Evolutionary conservation across 2,888 invertebrate species (phyloP).

Genomic region (Hyposoter dolosus): DNA sequence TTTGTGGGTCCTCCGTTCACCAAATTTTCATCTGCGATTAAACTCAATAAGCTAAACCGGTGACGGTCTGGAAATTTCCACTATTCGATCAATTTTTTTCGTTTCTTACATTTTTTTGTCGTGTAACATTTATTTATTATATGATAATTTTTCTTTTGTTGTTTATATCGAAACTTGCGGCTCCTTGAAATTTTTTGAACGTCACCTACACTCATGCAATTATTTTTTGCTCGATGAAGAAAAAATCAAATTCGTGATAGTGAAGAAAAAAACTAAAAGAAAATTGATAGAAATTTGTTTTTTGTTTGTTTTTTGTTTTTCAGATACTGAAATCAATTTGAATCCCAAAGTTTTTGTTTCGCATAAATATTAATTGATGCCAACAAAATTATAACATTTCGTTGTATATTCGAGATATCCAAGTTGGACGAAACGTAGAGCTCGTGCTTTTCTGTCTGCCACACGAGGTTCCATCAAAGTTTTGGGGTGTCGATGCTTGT

Average conservation of each 20-base stretch:
- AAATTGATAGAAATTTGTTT: not conserved
- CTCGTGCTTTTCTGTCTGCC: not conserved
- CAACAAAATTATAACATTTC: not conserved
- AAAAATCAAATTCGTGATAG: too few species aligned
- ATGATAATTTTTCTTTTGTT: too few species aligned
- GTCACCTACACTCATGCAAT: too few species aligned
- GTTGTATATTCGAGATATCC: not conserved
- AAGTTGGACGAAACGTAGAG: constrained; percentile 7
- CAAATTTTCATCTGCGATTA: not conserved
- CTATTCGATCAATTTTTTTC: too few species aligned
- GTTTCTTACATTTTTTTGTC: too few species aligned
- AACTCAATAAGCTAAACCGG: not conserved
- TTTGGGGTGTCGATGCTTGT: constrained; percentile 12
- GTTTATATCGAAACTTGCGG: too few species aligned
- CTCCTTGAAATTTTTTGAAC: too few species aligned
- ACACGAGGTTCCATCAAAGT: not conserved
- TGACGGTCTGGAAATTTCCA: not conserved
- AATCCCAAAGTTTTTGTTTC: not conserved
- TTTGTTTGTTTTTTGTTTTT: too few species aligned
- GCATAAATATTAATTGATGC: not conserved
- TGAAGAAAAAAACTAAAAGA: too few species aligned
- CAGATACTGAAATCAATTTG: not conserved
- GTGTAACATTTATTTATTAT: too few species aligned
- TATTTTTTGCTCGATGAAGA: too few species aligned
- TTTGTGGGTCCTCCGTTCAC: not conserved